phyloP scores from a whole-genome alignment of 2,888 invertebrate genomes.

The Acholoe squamosa region DNA sequence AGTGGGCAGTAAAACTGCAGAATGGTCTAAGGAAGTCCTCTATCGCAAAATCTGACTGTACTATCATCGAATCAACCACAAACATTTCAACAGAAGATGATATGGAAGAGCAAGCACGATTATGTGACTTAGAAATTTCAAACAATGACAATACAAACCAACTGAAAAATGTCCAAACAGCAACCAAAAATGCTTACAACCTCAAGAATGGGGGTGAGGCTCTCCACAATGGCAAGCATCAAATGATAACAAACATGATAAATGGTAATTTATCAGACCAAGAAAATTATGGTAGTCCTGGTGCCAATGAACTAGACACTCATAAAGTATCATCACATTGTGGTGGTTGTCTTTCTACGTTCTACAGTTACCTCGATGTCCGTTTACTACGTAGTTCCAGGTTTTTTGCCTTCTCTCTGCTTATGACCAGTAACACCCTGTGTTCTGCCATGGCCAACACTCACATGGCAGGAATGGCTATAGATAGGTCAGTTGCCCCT shows the following conservation, averaged over 20 bases:
- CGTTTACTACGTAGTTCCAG: background rate
- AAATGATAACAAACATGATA: too few species aligned
- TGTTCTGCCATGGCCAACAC: slow-evolving; percentile 37
- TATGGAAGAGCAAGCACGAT: too few species aligned
- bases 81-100: too few species aligned
- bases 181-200: background rate
- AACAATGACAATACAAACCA: too few species aligned
- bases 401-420: background rate
- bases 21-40: background rate
- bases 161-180: too few species aligned
- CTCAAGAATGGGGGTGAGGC: too few species aligned
- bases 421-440: slow-evolving; percentile 31
- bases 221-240: too few species aligned
- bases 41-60: background rate
- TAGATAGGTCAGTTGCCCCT: background rate
- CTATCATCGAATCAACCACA: too few species aligned
- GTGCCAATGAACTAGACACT: background rate
- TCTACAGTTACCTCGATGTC: slow-evolving; percentile 9
- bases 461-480: slow-evolving; percentile 40
- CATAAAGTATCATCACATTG: background rate
- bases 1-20: background rate
- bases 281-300: background rate
- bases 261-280: background rate
- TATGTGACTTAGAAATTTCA: too few species aligned
- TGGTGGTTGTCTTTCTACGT: background rate